Evolutionary conservation across 2,113 vertebrate species (phyloP).

Genomic region (Spermophilus dauricus): DNA sequence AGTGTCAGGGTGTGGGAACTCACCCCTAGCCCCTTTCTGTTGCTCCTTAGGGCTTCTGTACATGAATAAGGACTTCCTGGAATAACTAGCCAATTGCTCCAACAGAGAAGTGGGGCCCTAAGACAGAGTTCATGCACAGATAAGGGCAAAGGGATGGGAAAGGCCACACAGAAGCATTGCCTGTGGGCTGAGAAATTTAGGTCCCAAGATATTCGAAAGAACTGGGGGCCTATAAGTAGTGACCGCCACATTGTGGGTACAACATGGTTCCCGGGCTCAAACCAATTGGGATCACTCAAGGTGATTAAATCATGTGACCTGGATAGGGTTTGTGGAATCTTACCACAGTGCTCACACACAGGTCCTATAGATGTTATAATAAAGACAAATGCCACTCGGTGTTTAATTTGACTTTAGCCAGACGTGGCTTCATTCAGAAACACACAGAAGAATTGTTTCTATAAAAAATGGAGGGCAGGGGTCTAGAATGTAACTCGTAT

Average conservation of each 20-base stretch:
- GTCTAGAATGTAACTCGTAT: background rate
- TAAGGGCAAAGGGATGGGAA: background rate
- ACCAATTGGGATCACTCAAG: background rate
- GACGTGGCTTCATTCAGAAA: background rate
- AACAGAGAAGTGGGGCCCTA: background rate
- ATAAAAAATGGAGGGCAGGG: background rate
- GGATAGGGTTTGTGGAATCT: background rate
- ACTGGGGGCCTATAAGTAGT: background rate
- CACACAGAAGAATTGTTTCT: background rate
- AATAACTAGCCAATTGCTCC: background rate
- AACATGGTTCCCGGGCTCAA: background rate
- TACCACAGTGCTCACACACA: background rate
- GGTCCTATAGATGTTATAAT: background rate
- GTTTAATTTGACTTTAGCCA: background rate
- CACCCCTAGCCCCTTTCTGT: background rate
- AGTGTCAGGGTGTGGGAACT: background rate
- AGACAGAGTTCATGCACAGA: background rate
- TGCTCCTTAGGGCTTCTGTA: background rate
- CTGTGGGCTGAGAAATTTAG: background rate
- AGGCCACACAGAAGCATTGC: background rate
- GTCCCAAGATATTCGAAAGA: background rate
- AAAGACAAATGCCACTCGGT: background rate
- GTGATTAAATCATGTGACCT: background rate
- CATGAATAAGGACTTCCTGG: background rate
- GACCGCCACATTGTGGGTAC: background rate